Evolutionary conservation across 2,113 vertebrate genomes (phyloP), one percentile per base, ranked within the genome.

Genomic region (Vireo altiloquus): DNA sequence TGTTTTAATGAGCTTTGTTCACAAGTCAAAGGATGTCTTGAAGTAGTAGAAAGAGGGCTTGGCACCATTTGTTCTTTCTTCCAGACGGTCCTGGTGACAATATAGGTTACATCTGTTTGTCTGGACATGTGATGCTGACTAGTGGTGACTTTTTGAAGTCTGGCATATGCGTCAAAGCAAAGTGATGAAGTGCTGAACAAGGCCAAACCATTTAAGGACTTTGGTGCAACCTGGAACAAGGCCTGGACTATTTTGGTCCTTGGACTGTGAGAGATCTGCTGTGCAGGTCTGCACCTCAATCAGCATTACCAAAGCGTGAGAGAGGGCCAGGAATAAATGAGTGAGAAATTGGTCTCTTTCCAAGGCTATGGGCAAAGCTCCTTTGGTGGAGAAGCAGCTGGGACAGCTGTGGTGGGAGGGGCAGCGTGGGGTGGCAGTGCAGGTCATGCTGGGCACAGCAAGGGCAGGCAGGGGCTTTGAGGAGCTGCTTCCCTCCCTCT

Each of bases 71-170:
- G 60, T 68, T 75, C 49, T 39, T 89, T 50, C 84, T 76, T 91
- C 39, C 63, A 90, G 87, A 79, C 52, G 7, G 56, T 49, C 13
- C 60, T 71, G 68, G 35, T 91, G 85, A 90, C 79, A 80, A 77
- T 74, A 40, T 57, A 85, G 88, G 82, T 75, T 95, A 69, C 88
- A 89, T 96, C 93, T 95, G 79, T 68, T 94, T 5, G 2, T 63
- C 44, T 27, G 82, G 93, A 88, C 5, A 8, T 33, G 61, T 49
- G 74, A 71, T 84, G 61, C 69, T 91, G 83, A 92, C 84, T 89
- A 20, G 66, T 71, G 88, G 46, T 47, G 82, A 66, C 68, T 92
- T 88, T 83, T 25, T 83, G 72, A 83, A 90, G 93, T 87, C 92
- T 93, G 82, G 80, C 72, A 68, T 86, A 83, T 77, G 84, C 52